A percentile compares a stretch with the other conserved stretches of the same genome.
Evolutionary conservation across 2,797 vertebrate species (phyloP).

Genomic region (Enteromius fasciolatus): DNA sequence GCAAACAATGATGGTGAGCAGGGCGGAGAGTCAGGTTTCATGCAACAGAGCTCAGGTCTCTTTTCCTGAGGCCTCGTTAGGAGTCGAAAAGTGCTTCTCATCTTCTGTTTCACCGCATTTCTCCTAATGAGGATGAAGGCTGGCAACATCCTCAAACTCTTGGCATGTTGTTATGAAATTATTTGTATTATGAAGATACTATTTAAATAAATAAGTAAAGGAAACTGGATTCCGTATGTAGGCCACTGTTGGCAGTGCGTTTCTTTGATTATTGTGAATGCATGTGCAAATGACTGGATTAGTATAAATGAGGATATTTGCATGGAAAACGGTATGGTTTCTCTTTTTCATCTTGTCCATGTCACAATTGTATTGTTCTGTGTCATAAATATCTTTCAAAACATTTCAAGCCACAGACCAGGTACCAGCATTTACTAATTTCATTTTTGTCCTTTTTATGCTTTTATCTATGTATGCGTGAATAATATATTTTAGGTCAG

Average conservation of each 20-base stretch:
- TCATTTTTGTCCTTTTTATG: not conserved
- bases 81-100: conserved; percentile 32
- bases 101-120: conserved; percentile 44
- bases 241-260: conserved; percentile 68
- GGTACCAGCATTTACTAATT: not conserved
- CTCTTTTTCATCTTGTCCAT: not conserved
- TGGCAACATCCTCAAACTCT: conserved; percentile 54
- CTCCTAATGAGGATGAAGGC: conserved; percentile 68
- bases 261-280: conserved; percentile 70
- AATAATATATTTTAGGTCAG: not conserved
- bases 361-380: not conserved
- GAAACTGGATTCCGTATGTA: conserved; percentile 61
- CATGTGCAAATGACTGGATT: conserved; percentile 24
- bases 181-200: conserved; percentile 53
- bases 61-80: conserved; percentile 65
- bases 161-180: conserved; percentile 32
- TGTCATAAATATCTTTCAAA: not conserved
- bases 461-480: not conserved
- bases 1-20: conserved; percentile 71
- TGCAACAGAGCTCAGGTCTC: conserved; percentile 36
- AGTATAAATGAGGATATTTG: not conserved
- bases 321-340: not conserved
- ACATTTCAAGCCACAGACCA: not conserved
- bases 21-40: conserved; percentile 53
- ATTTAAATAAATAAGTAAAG: conserved; percentile 42